Evolutionary conservation across 2,888 invertebrate species (phyloP), one percentile per base, ranked within the genome.

Genomic region (Deilephila elpenor): DNA sequence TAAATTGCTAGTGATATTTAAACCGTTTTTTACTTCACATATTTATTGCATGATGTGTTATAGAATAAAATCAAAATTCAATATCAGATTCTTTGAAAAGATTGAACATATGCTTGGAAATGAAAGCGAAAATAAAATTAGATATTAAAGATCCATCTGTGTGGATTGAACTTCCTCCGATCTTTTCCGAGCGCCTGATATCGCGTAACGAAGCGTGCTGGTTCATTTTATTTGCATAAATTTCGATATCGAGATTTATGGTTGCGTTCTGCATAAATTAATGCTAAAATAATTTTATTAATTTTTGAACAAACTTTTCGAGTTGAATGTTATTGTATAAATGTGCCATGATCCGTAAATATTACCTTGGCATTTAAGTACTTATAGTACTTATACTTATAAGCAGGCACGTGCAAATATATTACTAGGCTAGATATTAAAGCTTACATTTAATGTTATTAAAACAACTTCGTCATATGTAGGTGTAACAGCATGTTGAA

Each of bases 181-280:
- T 90, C 88, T 89, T 89, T 89, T 88, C 85, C 84, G 82, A 85
- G 85, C 83, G 86, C 83, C 85, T 88, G 88, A 89, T 91, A 88
- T 87, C 80, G 91, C 86, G 90, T 92, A 92, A 92, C 92, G 91
- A 92, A 91, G 91, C 92, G 87, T 88, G 85, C 88, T 88, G 89
- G 88, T 86, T 89, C 88, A 89, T 91, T 92, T 89, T 90, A 92
- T 92, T 92, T 91, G 90, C 92, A 92, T 92, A 91, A 92, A 90
- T 91, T 91, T 89, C 87, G 89, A 89, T 89, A 85, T 85, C 79
- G 82, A 85, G 86, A 89, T 92, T 91, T 88, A 88, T 89, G 85
- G 86, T 84, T 84, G 81, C 82, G 82, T 84, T 85, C 84, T 82
- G 86, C 86, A 85, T 87, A 88, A 89, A 72, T 74, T 72, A 51